These are phyloP conservation scores for Protaetia brevitarsis DNA, from an alignment of 1,140 invertebrate species.

Conservation along the genomic window DNA sequence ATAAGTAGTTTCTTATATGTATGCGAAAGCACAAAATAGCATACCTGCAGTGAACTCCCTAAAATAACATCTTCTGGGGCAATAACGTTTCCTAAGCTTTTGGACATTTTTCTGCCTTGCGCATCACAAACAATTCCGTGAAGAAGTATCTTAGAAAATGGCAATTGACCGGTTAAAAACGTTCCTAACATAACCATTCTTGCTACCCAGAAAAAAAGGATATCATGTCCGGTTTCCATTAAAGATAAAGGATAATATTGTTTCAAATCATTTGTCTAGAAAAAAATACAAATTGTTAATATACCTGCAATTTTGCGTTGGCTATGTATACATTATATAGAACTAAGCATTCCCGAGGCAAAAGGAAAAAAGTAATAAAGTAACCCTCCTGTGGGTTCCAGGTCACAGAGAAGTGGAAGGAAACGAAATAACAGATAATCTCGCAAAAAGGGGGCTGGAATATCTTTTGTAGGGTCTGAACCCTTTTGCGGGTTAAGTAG, in stretches of 20 bases:
- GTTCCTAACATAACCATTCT: conserved; percentile 94
- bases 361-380: too few relatives aligned
- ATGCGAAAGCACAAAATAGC: too few relatives aligned
- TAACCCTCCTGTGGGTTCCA: too few relatives aligned
- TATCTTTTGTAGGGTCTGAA: too few relatives aligned
- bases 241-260: conserved; percentile 82
- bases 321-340: too few relatives aligned
- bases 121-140: conserved; percentile 95
- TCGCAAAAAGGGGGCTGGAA: too few relatives aligned
- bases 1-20: too few relatives aligned
- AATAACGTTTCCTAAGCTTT: conserved; percentile 95
- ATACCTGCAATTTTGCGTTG: too few relatives aligned
- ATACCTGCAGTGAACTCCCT: conserved; percentile 69
- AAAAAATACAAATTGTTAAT: neutral
- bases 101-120: conserved; percentile 98
- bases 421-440: too few relatives aligned
- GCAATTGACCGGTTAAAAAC: conserved; percentile 78
- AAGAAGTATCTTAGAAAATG: conserved; percentile 79
- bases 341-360: too few relatives aligned
- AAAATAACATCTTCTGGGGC: conserved; percentile 90
- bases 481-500: too few relatives aligned
- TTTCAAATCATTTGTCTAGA: conserved; percentile 38
- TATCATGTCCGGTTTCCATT: conserved; percentile 98
- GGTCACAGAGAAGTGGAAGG: too few relatives aligned
- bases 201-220: conserved; percentile 98